Percentiles rank a stretch among this genome's conserved stretches.
These are phyloP conservation scores for Chaenodraco wilsoni DNA, from an alignment of 2,797 vertebrate genomes.

Conservation along the genomic window DNA sequence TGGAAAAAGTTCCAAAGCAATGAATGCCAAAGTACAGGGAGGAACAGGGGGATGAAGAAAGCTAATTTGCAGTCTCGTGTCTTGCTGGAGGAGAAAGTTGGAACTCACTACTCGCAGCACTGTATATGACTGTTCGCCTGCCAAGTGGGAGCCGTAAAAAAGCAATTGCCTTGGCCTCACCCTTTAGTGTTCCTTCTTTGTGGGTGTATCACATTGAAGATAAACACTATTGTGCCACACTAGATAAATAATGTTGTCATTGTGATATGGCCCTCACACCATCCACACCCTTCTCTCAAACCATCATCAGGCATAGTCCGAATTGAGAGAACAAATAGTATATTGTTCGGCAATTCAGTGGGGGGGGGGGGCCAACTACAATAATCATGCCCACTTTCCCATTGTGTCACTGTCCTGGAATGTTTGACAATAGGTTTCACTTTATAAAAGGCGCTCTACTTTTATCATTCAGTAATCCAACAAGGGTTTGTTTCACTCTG, in stretches of 20 bases:
- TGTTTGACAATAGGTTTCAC: constrained; percentile 59
- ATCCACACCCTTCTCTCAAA: constrained; percentile 44
- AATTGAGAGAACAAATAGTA: constrained; percentile 61
- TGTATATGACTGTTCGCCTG: constrained; percentile 47
- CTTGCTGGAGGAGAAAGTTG: constrained; percentile 39
- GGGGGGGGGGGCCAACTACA: constrained; percentile 29
- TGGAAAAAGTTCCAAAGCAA: constrained; percentile 74
- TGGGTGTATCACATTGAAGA: constrained; percentile 23
- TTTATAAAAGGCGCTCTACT: constrained; percentile 32
- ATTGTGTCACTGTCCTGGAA: constrained; percentile 69
- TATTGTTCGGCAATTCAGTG: constrained; percentile 62
- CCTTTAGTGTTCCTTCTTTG: constrained; percentile 21
- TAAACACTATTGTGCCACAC: constrained; percentile 14
- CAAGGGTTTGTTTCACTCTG: constrained; percentile 11
- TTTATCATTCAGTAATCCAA: constrained; percentile 35
- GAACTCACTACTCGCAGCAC: constrained; percentile 24
- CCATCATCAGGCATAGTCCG: constrained; percentile 35
- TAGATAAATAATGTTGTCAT: constrained; percentile 34
- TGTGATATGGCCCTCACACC: constrained; percentile 26
- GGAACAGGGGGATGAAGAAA: constrained; percentile 38
- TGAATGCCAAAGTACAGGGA: constrained; percentile 58
- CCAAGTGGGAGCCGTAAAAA: constrained; percentile 53
- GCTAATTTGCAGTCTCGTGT: constrained; percentile 56
- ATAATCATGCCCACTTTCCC: constrained; percentile 59
- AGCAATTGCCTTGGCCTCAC: constrained; percentile 15